Percentiles rank a stretch among this genome's conserved stretches.
phyloP scores from a whole-genome alignment of 2,888 invertebrate species.

The Nomada flava region DNA sequence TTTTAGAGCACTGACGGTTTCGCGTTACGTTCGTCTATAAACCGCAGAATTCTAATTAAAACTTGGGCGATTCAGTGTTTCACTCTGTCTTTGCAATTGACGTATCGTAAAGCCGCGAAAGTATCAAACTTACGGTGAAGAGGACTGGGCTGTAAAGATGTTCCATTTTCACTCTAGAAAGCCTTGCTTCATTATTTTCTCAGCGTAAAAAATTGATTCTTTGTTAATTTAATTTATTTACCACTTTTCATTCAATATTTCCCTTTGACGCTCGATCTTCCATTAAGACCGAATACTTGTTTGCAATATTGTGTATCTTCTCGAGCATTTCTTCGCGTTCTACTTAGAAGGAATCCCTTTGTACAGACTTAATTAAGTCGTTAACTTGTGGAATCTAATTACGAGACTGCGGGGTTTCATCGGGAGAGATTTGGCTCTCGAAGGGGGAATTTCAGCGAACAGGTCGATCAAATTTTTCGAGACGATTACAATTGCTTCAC shows the following conservation, averaged over 20 bases:
- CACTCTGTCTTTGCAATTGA: slow-evolving; percentile 12
- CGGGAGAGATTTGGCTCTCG: background rate
- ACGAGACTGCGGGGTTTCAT: slow-evolving; percentile 3
- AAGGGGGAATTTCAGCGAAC: background rate
- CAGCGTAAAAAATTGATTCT: background rate
- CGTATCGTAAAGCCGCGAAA: slow-evolving; percentile 3
- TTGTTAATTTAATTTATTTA: background rate
- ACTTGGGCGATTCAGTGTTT: slow-evolving; percentile 12
- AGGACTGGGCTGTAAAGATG: background rate
- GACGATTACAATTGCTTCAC: background rate
- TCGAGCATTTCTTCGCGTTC: background rate
- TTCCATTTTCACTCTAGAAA: background rate
- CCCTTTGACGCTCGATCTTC: no score
- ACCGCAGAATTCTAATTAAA: slow-evolving; percentile 27
- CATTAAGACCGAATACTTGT: background rate
- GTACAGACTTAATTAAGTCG: slow-evolving; percentile 12
- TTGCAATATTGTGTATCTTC: background rate
- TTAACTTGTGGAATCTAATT: slow-evolving; percentile 26
- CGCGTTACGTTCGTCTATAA: slow-evolving; percentile 4
- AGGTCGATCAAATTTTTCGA: slow-evolving; percentile 7
- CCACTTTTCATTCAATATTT: background rate
- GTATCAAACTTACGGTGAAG: background rate
- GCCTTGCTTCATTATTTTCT: background rate
- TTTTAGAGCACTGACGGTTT: background rate
- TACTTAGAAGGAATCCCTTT: background rate